phyloP scores from a whole-genome alignment of 2,888 invertebrate genomes.

The Steinernema hermaphroditum region DNA sequence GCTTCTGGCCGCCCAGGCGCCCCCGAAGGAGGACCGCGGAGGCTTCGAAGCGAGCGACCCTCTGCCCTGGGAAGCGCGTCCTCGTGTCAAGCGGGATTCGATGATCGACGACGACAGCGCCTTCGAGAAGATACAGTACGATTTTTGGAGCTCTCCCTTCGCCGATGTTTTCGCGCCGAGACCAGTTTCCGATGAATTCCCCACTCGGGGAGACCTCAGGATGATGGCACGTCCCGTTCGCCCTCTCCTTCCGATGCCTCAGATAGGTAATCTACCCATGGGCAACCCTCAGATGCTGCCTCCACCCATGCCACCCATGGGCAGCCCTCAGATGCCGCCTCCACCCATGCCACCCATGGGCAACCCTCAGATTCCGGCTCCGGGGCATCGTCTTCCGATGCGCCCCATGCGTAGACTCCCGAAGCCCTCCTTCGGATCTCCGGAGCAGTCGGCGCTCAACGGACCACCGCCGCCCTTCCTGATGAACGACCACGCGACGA shows the following conservation, averaged over 20 bases:
- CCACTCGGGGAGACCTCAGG: neutral
- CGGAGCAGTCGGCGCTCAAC: too few relatives aligned
- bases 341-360: too few relatives aligned
- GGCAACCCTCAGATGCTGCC: too few relatives aligned
- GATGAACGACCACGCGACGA: neutral
- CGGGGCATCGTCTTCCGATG: neutral
- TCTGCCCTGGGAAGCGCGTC: neutral
- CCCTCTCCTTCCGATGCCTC: too few relatives aligned
- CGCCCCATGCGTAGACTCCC: neutral
- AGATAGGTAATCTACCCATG: too few relatives aligned
- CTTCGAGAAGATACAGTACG: neutral
- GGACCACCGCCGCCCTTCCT: neutral
- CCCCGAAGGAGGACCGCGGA: neutral
- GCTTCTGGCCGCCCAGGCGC: slow-evolving; percentile 29
- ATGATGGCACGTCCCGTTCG: slow-evolving; percentile 4
- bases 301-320: too few relatives aligned
- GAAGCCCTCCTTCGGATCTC: neutral
- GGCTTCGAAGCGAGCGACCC: slow-evolving; percentile 9
- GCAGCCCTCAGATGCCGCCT: too few relatives aligned
- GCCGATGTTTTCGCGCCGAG: neutral
- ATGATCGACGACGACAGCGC: slow-evolving; percentile 4
- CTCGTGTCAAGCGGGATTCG: neutral
- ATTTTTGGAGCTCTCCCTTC: neutral
- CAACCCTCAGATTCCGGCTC: neutral
- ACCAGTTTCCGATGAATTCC: neutral